A percentile compares a stretch with the other conserved stretches of the same genome.
phyloP scores from a whole-genome alignment of 2,113 vertebrate genomes.

The Rhizomys pruinosus region DNA sequence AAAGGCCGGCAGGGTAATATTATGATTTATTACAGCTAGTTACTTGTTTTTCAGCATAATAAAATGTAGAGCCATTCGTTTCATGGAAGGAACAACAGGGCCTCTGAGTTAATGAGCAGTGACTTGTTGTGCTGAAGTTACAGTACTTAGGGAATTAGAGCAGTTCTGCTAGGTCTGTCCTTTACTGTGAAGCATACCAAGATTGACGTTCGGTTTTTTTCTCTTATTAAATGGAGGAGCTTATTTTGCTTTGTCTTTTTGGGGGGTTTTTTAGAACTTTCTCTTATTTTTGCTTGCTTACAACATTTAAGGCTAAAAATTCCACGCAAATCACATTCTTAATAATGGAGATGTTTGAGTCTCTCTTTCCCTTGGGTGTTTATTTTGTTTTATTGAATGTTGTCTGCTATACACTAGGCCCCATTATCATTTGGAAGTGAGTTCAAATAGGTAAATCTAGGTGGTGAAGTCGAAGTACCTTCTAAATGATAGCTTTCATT shows the following conservation, averaged over 20 bases:
- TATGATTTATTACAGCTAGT: constrained; percentile 35
- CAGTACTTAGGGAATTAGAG: constrained; percentile 46
- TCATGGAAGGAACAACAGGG: background rate
- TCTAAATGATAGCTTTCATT: background rate
- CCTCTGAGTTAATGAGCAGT: constrained; percentile 30
- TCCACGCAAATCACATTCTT: constrained; percentile 20
- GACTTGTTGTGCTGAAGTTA: constrained; percentile 14
- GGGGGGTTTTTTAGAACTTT: no score
- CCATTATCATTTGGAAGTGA: constrained; percentile 27
- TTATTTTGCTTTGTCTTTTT: background rate
- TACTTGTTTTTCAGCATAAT: constrained; percentile 46
- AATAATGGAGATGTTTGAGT: background rate
- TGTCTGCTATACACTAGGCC: background rate
- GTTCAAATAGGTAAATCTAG: background rate
- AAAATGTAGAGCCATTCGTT: constrained; percentile 22
- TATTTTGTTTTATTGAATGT: constrained; percentile 60
- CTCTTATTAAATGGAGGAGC: background rate
- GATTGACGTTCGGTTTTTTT: no score
- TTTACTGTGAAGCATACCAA: no score
- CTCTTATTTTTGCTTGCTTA: background rate
- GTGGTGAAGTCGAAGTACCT: constrained; percentile 39
- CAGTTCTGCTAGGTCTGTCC: constrained; percentile 17
- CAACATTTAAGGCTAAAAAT: constrained; percentile 17
- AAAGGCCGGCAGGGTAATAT: background rate
- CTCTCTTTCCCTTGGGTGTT: constrained; percentile 47